Conservation (phyloP, 1,140 invertebrate species). For the Diuraphis noxia region DNA sequence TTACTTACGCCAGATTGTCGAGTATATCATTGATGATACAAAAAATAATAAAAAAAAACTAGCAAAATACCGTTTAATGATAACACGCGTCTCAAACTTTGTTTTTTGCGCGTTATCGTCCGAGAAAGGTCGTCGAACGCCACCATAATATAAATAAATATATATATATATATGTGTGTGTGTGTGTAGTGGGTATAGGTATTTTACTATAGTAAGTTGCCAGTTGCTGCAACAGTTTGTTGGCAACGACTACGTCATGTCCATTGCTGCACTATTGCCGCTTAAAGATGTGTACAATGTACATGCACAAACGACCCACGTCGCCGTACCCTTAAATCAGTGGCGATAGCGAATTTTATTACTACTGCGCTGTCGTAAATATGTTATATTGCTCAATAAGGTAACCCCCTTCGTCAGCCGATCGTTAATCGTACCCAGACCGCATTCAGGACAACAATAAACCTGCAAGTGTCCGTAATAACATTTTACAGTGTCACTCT, state of each 20-base stretch:
- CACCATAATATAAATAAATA: not conserved
- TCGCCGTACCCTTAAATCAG: not conserved
- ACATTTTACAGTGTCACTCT: not conserved
- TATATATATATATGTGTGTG: no score
- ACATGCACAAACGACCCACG: not conserved
- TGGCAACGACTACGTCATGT: not conserved
- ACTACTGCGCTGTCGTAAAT: not conserved
- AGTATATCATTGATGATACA: not conserved
- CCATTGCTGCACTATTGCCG: not conserved
- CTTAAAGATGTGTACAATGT: not conserved
- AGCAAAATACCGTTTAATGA: not conserved
- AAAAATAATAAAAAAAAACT: not conserved
- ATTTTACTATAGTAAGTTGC: not conserved
- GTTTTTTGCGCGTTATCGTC: not conserved
- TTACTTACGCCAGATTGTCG: not conserved
- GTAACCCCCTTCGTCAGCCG: not conserved
- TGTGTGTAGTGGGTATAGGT: no score
- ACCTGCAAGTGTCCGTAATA: not conserved
- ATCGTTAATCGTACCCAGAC: not conserved
- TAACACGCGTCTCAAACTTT: not conserved
- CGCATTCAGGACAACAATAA: not conserved
- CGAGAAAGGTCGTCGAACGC: slow-evolving; percentile 9
- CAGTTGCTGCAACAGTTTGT: not conserved
- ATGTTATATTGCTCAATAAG: not conserved
- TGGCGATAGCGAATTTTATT: not conserved